A percentile compares a stretch with the other conserved stretches of the same genome.
phyloP scores from a whole-genome alignment of 2,113 vertebrate genomes.

The Enhydra lutris region DNA sequence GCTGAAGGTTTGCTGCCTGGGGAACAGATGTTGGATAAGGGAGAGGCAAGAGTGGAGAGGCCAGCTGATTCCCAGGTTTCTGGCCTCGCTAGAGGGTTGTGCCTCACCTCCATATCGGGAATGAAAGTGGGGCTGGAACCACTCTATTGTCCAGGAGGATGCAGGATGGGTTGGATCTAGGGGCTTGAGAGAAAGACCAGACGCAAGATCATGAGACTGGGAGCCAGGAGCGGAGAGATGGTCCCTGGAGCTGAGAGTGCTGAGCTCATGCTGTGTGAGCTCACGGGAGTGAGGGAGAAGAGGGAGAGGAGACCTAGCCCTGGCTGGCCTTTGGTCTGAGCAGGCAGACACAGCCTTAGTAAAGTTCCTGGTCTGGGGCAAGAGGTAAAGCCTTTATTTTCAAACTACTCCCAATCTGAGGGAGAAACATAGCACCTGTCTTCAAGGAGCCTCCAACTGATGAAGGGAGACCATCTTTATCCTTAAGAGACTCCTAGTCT shows the following conservation, averaged over 20 bases:
- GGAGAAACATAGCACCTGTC: neutral
- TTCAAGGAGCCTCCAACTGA: neutral
- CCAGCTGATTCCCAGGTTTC: neutral
- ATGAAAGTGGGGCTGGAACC: neutral
- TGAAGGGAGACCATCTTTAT: neutral
- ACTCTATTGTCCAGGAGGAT: neutral
- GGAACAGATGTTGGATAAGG: neutral
- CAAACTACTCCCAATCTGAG: neutral
- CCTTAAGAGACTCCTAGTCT: neutral
- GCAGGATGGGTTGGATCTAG: neutral
- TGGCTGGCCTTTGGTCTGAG: neutral
- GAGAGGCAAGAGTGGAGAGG: neutral
- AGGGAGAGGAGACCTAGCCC: neutral
- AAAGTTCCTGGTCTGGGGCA: too few species aligned
- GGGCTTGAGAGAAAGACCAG: neutral
- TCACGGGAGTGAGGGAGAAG: neutral
- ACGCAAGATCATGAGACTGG: too few species aligned
- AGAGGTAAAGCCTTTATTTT: neutral
- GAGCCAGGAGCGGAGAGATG: neutral
- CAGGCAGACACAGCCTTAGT: neutral
- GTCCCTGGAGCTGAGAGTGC: neutral
- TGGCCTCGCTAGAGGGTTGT: neutral
- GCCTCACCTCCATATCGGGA: neutral
- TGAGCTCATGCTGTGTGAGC: neutral
- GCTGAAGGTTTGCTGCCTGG: neutral